A percentile compares a stretch with the other conserved stretches of the same genome.
phyloP scores from a whole-genome alignment of 2,797 vertebrate genomes.

The Coregonus sp. region DNA sequence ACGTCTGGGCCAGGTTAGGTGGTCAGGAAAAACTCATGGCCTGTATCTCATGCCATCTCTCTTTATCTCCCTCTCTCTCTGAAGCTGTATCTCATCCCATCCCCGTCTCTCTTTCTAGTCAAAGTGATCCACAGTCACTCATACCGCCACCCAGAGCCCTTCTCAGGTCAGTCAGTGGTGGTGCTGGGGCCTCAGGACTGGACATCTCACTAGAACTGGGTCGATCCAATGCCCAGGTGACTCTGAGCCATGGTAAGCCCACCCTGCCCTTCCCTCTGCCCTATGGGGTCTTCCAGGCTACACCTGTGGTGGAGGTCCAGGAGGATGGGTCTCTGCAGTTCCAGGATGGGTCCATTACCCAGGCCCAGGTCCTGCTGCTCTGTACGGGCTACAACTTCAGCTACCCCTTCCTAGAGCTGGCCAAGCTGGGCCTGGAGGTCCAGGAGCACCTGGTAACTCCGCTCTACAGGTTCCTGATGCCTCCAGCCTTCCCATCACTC shows the following conservation, averaged over 20 bases:
- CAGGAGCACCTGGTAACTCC: slow-evolving; percentile 63
- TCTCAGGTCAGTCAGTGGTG: slow-evolving; percentile 68
- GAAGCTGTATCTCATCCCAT: neutral
- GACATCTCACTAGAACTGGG: slow-evolving; percentile 80
- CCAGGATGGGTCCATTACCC: slow-evolving; percentile 59
- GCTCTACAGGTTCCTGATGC: slow-evolving; percentile 73
- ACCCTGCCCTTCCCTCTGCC: slow-evolving; percentile 60
- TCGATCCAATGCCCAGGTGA: slow-evolving; percentile 65
- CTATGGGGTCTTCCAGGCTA: slow-evolving; percentile 56
- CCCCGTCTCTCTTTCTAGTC: slow-evolving; percentile 51
- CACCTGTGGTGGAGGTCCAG: slow-evolving; percentile 49
- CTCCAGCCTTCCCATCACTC: slow-evolving; percentile 72
- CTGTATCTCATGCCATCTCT: slow-evolving; percentile 24
- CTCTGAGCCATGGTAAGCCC: slow-evolving; percentile 61
- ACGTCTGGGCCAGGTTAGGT: too few species aligned
- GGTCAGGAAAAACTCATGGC: neutral
- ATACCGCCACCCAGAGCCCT: slow-evolving; percentile 72
- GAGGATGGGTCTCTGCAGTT: slow-evolving; percentile 63
- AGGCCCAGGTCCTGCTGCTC: slow-evolving; percentile 73
- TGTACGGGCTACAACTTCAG: slow-evolving; percentile 81
- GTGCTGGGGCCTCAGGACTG: slow-evolving; percentile 79
- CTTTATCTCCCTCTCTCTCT: slow-evolving; percentile 11
- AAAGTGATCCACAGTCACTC: slow-evolving; percentile 77
- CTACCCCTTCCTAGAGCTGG: slow-evolving; percentile 68
- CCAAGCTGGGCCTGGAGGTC: slow-evolving; percentile 60